phyloP scores from a whole-genome alignment of 2,113 vertebrate species.

The Ceyx melanurus region DNA sequence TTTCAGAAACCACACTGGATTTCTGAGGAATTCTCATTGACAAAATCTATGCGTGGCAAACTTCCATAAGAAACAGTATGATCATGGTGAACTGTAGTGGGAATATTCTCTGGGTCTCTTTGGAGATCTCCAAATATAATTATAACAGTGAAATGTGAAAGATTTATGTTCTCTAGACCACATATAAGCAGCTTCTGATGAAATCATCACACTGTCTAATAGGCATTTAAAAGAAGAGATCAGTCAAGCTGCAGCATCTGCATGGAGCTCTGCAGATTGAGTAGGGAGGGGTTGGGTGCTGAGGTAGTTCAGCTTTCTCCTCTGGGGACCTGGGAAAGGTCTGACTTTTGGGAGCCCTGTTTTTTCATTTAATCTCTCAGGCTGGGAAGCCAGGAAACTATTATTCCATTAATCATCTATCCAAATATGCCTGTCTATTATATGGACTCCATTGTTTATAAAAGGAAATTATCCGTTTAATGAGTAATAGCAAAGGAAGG shows the following conservation, averaged over 20 bases:
- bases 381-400: neutral
- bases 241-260: neutral
- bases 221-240: neutral
- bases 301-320: neutral
- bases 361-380: slow-evolving; percentile 3
- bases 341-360: neutral
- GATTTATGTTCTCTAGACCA: neutral
- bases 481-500: neutral
- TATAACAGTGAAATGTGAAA: neutral
- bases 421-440: neutral
- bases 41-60: neutral
- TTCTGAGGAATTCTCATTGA: neutral
- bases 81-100: neutral
- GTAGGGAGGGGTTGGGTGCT: neutral
- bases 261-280: neutral
- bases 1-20: neutral
- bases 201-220: neutral
- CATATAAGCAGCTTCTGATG: neutral
- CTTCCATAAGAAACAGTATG: neutral
- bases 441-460: slow-evolving; percentile 11
- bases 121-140: neutral
- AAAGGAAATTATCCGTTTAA: slow-evolving; percentile 42
- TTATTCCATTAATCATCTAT: slow-evolving; percentile 34
- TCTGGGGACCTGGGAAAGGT: neutral
- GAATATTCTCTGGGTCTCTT: neutral